Evolutionary conservation across 2,888 invertebrate genomes (phyloP), one percentile per base, ranked within the genome.

Genomic region (Electrophaes corylata): DNA sequence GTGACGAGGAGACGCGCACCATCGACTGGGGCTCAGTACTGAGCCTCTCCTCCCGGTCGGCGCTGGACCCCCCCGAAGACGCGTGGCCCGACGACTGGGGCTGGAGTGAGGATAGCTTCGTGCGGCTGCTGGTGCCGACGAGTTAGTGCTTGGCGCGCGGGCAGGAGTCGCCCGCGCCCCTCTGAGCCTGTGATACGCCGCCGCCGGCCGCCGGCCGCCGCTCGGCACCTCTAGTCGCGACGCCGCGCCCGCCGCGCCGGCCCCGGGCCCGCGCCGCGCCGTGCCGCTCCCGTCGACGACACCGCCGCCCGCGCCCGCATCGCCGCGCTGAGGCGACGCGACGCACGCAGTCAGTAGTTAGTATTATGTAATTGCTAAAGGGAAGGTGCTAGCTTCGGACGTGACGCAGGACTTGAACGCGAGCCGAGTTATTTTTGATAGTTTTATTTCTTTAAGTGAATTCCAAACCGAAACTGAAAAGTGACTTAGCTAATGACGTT

Each of bases 1-100:
- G 95, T 72, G 96, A 96, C 84, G 95, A 95, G 73, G 95, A 95
- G 82, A 93, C 95, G 80, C 94, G 96, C 71, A 94, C 96, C 73
- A 97, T 97, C 86, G 97, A 97, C 90, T 97, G 97, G 97, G 96
- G 97, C 82, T 97, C 97, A 48, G 97, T 97, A 74, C 93, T 97
- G 66, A 96, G 96, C 80, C 93, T 97, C 46, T 96, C 96, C 70
- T 96, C 96, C 68, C 96, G 97, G 79, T 96, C 96, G 61, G 96
- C 96, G 80, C 92, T 97, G 56, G 97, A 97, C 87, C 96, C 96
- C 66, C 86, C 96, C 89, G 96, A 96, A 87, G 96, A 96, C 91
- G 91, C 96, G 70, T 95, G 95, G 84, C 91, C 93, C 87, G 91
- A 94, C 85, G 92, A 93, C 75, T 92, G 93, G 81, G 92, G 93